A percentile compares a stretch with the other conserved stretches of the same genome.
Evolutionary conservation across 37 sponge, comb jelly and placozoan genomes (phyloP).

Genomic region (Sycon ciliatum): DNA sequence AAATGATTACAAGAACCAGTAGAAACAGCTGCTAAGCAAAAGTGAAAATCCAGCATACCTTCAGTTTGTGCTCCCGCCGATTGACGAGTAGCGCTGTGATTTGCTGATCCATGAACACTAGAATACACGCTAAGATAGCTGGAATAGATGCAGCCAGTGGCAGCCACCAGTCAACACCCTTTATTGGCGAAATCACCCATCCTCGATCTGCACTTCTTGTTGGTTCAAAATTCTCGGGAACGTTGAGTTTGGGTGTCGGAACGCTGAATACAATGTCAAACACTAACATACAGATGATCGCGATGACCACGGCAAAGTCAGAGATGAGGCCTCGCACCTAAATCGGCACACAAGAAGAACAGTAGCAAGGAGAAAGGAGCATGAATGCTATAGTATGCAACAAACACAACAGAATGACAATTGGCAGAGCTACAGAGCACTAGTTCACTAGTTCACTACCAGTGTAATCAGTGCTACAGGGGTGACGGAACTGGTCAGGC

Average conservation of each 20-base stretch:
- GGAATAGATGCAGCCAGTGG: conserved; percentile 55
- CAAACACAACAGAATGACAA: too few species aligned
- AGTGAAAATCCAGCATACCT: too few species aligned
- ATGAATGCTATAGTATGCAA: too few species aligned
- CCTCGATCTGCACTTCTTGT: conserved; percentile 2
- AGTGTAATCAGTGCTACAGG: too few species aligned
- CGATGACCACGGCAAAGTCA: conserved; percentile 71
- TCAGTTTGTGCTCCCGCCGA: conserved; percentile 56
- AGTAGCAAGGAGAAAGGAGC: too few species aligned
- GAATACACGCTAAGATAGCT: conserved; percentile 46
- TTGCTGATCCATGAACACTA: conserved; percentile 72
- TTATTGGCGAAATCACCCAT: background rate
- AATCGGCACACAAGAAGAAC: too few species aligned
- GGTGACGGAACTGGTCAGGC: too few species aligned
- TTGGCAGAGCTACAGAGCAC: too few species aligned
- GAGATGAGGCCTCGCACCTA: conserved; percentile 57
- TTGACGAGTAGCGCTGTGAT: conserved; percentile 66
- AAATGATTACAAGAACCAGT: too few species aligned
- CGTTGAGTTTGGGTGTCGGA: conserved; percentile 34
- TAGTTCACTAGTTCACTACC: too few species aligned
- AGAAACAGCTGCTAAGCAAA: too few species aligned
- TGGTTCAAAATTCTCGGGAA: conserved; percentile 38
- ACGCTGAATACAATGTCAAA: conserved; percentile 44
- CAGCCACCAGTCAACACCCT: conserved; percentile 48
- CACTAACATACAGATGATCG: conserved; percentile 57